Conservation (phyloP, 2,113 vertebrate species). For the Anolis carolinensis region DNA sequence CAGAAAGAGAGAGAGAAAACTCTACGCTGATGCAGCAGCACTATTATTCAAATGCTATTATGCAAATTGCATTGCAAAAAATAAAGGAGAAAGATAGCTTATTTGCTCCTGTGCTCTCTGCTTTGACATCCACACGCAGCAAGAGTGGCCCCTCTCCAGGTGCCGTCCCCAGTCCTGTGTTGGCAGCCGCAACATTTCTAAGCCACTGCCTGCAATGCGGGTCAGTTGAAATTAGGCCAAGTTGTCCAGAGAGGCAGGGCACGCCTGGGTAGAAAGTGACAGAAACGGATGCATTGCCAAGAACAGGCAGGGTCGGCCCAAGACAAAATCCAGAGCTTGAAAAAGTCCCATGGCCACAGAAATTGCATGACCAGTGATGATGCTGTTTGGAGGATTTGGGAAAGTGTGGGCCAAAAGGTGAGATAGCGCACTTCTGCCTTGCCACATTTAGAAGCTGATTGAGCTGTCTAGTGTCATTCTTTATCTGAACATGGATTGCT, state of each 20-base stretch:
- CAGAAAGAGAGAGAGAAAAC: background rate
- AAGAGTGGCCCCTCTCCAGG: background rate
- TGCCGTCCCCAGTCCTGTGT: background rate
- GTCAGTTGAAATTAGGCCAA: background rate
- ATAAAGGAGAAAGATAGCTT: background rate
- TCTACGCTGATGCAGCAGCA: background rate
- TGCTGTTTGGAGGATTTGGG: no score
- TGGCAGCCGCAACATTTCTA: background rate
- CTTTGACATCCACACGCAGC: background rate
- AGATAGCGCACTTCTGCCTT: no score
- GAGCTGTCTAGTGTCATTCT: no score
- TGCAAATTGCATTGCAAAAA: background rate
- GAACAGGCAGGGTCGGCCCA: no score
- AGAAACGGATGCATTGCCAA: background rate
- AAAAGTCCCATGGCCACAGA: no score
- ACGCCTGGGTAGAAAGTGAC: no score
- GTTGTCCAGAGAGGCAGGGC: background rate
- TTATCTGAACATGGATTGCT: no score
- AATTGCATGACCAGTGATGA: no score
- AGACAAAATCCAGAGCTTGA: no score
- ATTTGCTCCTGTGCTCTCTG: background rate
- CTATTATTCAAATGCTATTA: background rate
- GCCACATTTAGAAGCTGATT: no score
- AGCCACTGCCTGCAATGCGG: background rate
- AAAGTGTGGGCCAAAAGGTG: no score